Conservation (phyloP, 2,113 vertebrate genomes). For the Noturus placidus region DNA sequence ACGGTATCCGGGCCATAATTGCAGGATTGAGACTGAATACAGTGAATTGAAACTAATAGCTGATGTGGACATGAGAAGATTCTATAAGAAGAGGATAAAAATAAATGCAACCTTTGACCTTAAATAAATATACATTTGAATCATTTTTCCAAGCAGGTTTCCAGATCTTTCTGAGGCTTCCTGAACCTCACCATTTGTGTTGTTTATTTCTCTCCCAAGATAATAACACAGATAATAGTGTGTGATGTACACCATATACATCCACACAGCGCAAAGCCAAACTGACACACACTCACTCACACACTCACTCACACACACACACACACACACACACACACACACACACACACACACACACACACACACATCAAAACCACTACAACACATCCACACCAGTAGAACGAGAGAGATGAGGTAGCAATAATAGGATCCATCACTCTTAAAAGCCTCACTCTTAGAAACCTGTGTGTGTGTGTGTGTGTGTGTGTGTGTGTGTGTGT, state of each 20-base stretch:
- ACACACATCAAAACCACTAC: not conserved
- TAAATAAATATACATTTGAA: not conserved
- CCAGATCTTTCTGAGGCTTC: not conserved
- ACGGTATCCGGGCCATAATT: not conserved
- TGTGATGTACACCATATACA: not conserved
- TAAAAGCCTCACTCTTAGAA: conserved; percentile 16
- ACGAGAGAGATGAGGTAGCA: not conserved
- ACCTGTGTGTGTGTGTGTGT: not conserved
- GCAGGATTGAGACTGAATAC: not conserved
- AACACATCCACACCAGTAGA: not conserved
- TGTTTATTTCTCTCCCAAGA: not conserved
- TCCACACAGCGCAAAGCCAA: not conserved
- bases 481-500: conserved; percentile 6
- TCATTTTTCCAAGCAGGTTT: not conserved
- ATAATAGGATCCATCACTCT: conserved; percentile 16
- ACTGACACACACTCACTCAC: not conserved
- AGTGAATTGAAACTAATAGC: conserved; percentile 7
- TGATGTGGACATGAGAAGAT: not conserved
- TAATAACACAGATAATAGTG: not conserved
- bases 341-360: not conserved
- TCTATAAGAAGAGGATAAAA: not conserved
- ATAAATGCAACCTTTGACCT: not conserved
- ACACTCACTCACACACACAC: not conserved
- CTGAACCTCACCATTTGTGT: not conserved
- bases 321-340: not conserved